phyloP scores from a whole-genome alignment of 2,888 invertebrate species.

The Lysandra bellargus region DNA sequence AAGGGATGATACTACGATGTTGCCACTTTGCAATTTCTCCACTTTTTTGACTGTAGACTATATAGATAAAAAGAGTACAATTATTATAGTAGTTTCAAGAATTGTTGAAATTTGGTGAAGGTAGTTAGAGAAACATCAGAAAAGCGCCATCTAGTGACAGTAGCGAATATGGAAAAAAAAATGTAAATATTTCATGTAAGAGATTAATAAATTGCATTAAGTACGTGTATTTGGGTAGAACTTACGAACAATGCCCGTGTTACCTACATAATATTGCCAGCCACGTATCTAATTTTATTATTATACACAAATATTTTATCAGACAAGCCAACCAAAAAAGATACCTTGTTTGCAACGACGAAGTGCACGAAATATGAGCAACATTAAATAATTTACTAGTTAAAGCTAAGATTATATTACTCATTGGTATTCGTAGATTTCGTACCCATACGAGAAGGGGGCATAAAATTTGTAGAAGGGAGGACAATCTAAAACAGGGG shows the following conservation, averaged over 20 bases:
- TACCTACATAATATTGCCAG: background rate
- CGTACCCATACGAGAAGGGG: background rate
- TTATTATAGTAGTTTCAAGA: background rate
- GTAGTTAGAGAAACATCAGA: background rate
- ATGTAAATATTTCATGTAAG: background rate
- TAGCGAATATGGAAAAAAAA: background rate
- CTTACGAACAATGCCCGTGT: no score
- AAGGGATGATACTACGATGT: no score
- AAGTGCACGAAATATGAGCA: background rate
- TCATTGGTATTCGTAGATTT: no score
- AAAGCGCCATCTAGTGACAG: no score
- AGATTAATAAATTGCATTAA: background rate
- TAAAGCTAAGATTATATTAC: background rate
- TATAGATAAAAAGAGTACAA: background rate
- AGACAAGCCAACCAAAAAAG: background rate
- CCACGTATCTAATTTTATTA: background rate
- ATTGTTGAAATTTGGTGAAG: background rate
- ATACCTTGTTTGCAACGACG: background rate
- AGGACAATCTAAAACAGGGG: background rate
- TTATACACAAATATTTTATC: background rate
- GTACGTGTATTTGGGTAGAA: background rate
- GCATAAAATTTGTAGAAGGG: background rate
- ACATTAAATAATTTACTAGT: background rate
- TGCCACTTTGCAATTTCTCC: no score
- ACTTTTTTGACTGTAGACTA: no score